These are phyloP conservation scores for Brachyalestes nurse DNA, from an alignment of 2,797 vertebrate species.

Conservation along the genomic window DNA sequence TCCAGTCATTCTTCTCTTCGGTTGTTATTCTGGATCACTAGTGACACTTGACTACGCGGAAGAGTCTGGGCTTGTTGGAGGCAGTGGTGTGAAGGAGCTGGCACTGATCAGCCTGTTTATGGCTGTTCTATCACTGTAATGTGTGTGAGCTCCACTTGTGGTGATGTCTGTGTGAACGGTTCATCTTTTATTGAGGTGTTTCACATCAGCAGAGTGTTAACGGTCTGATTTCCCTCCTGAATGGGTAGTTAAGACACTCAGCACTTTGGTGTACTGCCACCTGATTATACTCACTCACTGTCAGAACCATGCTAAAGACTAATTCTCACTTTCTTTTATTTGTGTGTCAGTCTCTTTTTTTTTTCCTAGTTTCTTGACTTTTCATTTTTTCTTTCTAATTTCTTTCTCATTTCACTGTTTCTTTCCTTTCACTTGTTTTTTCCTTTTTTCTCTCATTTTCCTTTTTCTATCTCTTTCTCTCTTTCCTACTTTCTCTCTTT, in stretches of 20 bases:
- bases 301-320: not conserved
- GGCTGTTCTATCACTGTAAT: not conserved
- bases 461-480: not conserved
- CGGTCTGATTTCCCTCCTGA: not conserved
- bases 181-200: slow-evolving; percentile 20
- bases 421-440: not conserved
- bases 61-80: not conserved
- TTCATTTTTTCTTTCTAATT: too few species aligned
- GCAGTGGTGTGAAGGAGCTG: not conserved
- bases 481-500: not conserved
- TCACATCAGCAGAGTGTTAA: slow-evolving; percentile 7
- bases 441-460: too few species aligned
- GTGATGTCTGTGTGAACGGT: not conserved
- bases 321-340: too few species aligned
- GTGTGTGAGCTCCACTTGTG: not conserved
- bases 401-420: too few species aligned
- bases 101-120: too few species aligned
- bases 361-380: too few species aligned
- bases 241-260: not conserved
- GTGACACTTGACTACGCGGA: not conserved
- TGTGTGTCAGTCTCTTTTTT: too few species aligned
- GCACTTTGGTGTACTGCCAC: too few species aligned
- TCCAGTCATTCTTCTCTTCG: not conserved
- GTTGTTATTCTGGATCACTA: slow-evolving; percentile 1
- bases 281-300: not conserved